A percentile compares a stretch with the other conserved stretches of the same genome.
These are phyloP conservation scores for Rhineura floridana DNA, from an alignment of 2,113 vertebrate genomes.

Conservation along the genomic window DNA sequence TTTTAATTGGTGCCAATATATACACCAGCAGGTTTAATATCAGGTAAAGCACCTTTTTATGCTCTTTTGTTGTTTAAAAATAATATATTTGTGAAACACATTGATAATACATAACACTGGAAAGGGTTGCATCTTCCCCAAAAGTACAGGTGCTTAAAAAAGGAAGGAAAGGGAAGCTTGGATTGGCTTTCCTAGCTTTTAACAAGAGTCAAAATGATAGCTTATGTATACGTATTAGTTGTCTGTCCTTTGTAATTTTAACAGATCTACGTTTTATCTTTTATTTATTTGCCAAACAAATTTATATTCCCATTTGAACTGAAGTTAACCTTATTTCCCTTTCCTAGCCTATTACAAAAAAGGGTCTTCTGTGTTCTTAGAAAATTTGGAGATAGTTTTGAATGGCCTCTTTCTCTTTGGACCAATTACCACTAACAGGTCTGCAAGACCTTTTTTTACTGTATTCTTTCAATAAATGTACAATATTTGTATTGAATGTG, in stretches of 20 bases:
- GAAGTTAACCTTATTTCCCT: slow-evolving; percentile 69
- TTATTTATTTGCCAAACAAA: slow-evolving; percentile 82
- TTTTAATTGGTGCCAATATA: slow-evolving; percentile 61
- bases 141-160: slow-evolving; percentile 58
- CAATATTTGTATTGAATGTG: slow-evolving; percentile 72
- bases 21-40: slow-evolving; percentile 60
- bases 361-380: slow-evolving; percentile 63
- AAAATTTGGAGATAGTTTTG: slow-evolving; percentile 60
- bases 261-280: slow-evolving; percentile 74
- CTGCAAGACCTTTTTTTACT: slow-evolving; percentile 74
- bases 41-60: slow-evolving; percentile 74
- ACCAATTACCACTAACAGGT: slow-evolving; percentile 69
- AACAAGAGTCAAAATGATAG: slow-evolving; percentile 58
- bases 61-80: slow-evolving; percentile 73
- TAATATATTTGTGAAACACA: slow-evolving; percentile 78
- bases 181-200: slow-evolving; percentile 61
- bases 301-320: slow-evolving; percentile 70
- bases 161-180: slow-evolving; percentile 19
- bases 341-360: slow-evolving; percentile 63
- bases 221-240: slow-evolving; percentile 52
- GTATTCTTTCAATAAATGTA: slow-evolving; percentile 85
- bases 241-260: slow-evolving; percentile 67
- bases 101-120: slow-evolving; percentile 76
- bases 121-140: slow-evolving; percentile 75
- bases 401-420: slow-evolving; percentile 68